Base-by-base conservation (phyloP, 2,113 vertebrate genomes). In the Gracilinanus agilis region DNA sequence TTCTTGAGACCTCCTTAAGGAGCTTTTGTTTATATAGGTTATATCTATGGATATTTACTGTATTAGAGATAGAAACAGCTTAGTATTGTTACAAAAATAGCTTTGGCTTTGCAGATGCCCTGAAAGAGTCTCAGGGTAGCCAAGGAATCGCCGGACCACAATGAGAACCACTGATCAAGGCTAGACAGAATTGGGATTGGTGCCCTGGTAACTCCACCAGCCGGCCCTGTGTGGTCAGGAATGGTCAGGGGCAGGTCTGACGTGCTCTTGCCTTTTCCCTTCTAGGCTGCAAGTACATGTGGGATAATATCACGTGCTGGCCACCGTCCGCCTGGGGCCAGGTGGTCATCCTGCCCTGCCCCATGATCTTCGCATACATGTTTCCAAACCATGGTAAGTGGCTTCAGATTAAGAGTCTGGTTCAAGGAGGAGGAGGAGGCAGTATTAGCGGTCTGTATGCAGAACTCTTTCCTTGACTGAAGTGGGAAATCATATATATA, bases 261-360 rank as follows among this genome's bases (percentile, higher is more conserved):
- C 0, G 29, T 83, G 34, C 61, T 40, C 92, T 94, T 67, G 96
- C 95, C 89, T 95, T 61, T 97, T 40, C 96, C 92, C 92, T 91
- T 92, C 27, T 97, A 99, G 99, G 99, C 88, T 99, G 99, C 95
- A 97, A 98, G 94, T 99, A 98, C 94, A 99, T 99, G 94, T 99
- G 99, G 99, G 99, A 99, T 94, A 99, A 99, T 94, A 98, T 99
- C 61, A 99, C 99, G 0, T 99, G 99, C 96, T 99, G 99, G 99
- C 99, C 99, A 0, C 98, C 99, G 29, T 99, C 99, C 1, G 98
- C 95, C 13, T 96, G 98, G 2, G 99, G 99, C 90, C 99, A 99
- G 92, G 97, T 98, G 25, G 99, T 99, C 12, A 98, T 99, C 2
- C 97, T 99, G 93, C 98, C 98, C 0, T 99, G 99, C 83, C 99